Conservation (phyloP, 1,140 invertebrate species). For the Drosophila busckii region DNA sequence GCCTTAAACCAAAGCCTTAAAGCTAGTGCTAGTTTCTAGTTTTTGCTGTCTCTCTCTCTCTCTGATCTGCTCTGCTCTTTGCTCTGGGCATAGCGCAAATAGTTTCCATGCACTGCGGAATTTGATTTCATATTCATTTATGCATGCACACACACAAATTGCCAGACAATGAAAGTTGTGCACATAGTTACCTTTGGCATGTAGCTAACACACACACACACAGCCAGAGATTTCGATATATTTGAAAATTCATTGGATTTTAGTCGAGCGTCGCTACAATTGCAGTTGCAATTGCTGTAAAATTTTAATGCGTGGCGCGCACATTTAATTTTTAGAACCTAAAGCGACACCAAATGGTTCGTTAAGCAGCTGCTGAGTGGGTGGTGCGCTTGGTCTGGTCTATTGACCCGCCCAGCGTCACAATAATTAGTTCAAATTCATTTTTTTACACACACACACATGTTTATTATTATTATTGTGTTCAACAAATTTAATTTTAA, state of each 20-base stretch:
- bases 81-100: neutral
- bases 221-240: slow-evolving; percentile 36
- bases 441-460: too few relatives aligned
- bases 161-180: slow-evolving; percentile 23
- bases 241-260: slow-evolving; percentile 62
- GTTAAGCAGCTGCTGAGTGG: too few relatives aligned
- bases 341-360: neutral
- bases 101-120: neutral
- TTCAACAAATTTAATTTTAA: too few relatives aligned
- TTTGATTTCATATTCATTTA: slow-evolving; percentile 42
- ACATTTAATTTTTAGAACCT: slow-evolving; percentile 10
- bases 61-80: neutral
- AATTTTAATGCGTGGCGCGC: slow-evolving; percentile 40
- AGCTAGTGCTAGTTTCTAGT: neutral
- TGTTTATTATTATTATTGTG: too few relatives aligned
- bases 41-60: neutral
- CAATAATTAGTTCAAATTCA: too few relatives aligned
- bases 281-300: slow-evolving; percentile 27
- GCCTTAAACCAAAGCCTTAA: neutral
- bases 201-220: neutral
- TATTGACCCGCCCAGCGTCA: too few relatives aligned
- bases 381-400: too few relatives aligned
- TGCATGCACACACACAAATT: slow-evolving; percentile 36
- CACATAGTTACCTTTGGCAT: neutral
- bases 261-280: slow-evolving; percentile 1